Percentiles rank a stretch among this genome's conserved stretches.
Conservation (phyloP, 1,140 invertebrate genomes). For the Leguminivora glycinivorella region DNA sequence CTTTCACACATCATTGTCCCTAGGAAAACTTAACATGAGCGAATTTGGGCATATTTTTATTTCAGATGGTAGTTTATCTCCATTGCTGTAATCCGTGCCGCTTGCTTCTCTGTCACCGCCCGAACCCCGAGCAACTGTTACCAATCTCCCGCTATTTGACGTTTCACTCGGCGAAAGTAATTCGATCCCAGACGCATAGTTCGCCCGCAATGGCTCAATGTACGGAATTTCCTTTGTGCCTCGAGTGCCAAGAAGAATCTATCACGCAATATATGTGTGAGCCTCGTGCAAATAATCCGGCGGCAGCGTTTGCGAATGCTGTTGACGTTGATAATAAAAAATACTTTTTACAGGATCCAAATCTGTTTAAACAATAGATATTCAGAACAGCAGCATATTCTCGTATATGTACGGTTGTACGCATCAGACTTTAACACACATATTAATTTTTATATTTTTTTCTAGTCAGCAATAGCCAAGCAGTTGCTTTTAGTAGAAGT, state of each 20-base stretch:
- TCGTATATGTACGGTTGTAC: background rate
- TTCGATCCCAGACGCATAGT: conserved; percentile 25
- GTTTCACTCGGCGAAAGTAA: conserved; percentile 28
- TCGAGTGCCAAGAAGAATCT: conserved; percentile 9
- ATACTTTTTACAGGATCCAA: background rate
- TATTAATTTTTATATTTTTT: no score
- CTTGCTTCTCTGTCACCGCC: background rate
- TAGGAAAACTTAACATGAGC: no score
- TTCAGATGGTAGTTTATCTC: background rate
- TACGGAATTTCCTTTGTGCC: conserved; percentile 25
- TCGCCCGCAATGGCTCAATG: conserved; percentile 24
- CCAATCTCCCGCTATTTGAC: conserved; percentile 27
- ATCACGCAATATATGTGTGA: conserved; percentile 1
- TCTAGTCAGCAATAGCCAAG: no score
- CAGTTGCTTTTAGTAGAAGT: no score
- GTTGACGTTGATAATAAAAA: background rate
- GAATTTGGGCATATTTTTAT: background rate
- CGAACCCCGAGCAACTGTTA: background rate
- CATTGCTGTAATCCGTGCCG: background rate
- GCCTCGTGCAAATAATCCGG: background rate
- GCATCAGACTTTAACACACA: background rate
- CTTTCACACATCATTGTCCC: no score
- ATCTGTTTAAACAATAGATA: background rate
- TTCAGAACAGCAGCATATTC: background rate
- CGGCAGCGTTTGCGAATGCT: background rate